These are phyloP conservation scores for Ptiloglossa arizonensis DNA, from an alignment of 1,140 invertebrate species.

Conservation along the genomic window DNA sequence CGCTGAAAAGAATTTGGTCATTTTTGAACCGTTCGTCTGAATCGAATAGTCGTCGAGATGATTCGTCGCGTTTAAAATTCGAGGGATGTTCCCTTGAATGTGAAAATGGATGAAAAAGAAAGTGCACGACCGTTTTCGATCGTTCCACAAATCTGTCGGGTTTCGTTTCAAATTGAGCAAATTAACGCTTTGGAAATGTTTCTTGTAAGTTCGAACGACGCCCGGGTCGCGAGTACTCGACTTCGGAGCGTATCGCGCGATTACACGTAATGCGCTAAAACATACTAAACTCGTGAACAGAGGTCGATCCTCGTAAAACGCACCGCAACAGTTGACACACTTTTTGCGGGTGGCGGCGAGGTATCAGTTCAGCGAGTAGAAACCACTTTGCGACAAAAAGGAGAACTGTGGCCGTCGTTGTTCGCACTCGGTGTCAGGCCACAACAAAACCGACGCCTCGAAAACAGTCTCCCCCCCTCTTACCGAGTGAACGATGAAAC, in stretches of 20 bases:
- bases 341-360: slow-evolving; percentile 4
- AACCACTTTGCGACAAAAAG: slow-evolving; percentile 32
- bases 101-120: no score
- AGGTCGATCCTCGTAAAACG: background rate
- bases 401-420: background rate
- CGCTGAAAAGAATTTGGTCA: no score
- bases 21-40: no score
- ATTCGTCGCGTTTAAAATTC: no score
- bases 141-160: no score
- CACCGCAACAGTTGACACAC: slow-evolving; percentile 18
- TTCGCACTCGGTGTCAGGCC: background rate
- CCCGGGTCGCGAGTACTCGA: background rate
- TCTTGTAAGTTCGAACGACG: no score
- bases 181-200: no score
- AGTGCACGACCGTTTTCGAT: no score
- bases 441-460: slow-evolving; percentile 30
- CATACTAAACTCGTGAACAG: background rate
- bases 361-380: background rate
- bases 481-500: slow-evolving; percentile 50
- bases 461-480: slow-evolving; percentile 27
- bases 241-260: background rate
- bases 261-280: background rate
- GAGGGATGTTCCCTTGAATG: no score
- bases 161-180: no score
- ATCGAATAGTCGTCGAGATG: no score